Base-by-base conservation (phyloP, 2,888 invertebrate genomes). In the Branchipolynoe longqiensis region DNA sequence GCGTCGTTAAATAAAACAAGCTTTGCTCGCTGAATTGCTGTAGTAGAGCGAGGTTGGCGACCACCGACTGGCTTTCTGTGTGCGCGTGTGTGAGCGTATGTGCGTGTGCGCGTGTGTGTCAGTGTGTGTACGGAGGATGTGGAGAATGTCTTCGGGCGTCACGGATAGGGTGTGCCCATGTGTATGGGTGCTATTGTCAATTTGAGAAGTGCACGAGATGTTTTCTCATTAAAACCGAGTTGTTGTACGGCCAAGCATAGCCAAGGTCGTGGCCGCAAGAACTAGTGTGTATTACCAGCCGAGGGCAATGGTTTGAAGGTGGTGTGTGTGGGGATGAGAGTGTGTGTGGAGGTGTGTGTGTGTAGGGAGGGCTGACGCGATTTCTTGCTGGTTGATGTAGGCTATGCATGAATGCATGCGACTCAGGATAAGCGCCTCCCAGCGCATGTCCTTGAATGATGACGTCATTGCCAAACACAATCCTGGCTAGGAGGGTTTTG, bases 221-320 rank as follows among this genome's bases (percentile, higher is more conserved):
- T 62, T 62, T 62, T 62, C 62, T 62, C 62, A 62, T 62, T 62
- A 62, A 62, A 62, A 31, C 12, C 3, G 25, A 62, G 62, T 62
- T 62, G 62, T 25, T 12, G 62, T 62, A 62, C 28, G 31, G 3
- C 62, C 4, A 14, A 25, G 62, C 62, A 31, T 62, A 62, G 62
- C 62, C 31, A n/a, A 25, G 62, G 58, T 58, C 8, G 58, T 58
- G 25, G 62, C n/a, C 31, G 31, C 28, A 31, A 4, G 31, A n/a
- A 4, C 4, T 62, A 25, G 62, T 62, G 31, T 62, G 62, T 25
- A 25, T 62, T 62, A 62, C 62, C 25, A n/a, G 62, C 62, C 62
- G 12, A 31, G 28, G 62, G 62, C 3, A 28, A n/a, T n/a, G 28
- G 62, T 3, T 62, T 62, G 31, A 28, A n/a, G n/a, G n/a, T n/a